Conservation (phyloP, 2,113 vertebrate species). For the Cyphomyrus plagiostoma region DNA sequence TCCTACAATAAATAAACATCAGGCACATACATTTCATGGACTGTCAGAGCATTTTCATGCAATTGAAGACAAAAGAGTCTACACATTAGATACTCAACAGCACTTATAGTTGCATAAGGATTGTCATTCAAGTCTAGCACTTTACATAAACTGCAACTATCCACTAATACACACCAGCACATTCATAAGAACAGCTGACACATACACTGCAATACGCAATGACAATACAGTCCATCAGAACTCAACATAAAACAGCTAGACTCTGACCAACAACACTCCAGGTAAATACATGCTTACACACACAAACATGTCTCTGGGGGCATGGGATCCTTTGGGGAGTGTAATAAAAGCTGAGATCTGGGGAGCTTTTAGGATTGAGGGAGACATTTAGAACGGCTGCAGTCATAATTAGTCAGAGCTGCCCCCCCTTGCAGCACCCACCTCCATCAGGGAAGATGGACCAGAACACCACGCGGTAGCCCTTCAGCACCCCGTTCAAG, state of each 20-base stretch:
- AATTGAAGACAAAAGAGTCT: background rate
- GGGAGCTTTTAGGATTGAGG: background rate
- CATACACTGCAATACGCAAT: background rate
- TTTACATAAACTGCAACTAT: background rate
- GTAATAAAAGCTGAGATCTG: background rate
- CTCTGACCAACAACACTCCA: background rate
- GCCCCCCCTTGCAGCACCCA: slow-evolving; percentile 65
- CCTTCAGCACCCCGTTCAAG: slow-evolving; percentile 94
- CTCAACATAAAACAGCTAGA: background rate
- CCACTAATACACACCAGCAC: background rate
- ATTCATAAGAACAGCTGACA: slow-evolving; percentile 7
- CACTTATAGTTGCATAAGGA: background rate
- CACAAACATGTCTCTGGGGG: slow-evolving; percentile 23
- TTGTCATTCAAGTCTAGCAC: background rate
- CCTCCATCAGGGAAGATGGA: slow-evolving; percentile 93
- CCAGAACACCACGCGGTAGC: slow-evolving; percentile 97
- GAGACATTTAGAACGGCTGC: slow-evolving; percentile 50
- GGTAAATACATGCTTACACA: slow-evolving; percentile 16
- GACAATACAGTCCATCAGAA: background rate
- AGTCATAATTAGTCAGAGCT: slow-evolving; percentile 63
- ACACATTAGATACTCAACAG: background rate
- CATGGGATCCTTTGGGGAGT: background rate
- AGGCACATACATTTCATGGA: background rate
- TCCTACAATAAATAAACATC: background rate
- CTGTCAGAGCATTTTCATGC: background rate